Base-by-base conservation (phyloP, 2,888 invertebrate genomes). In the Drosophila barbarae region DNA sequence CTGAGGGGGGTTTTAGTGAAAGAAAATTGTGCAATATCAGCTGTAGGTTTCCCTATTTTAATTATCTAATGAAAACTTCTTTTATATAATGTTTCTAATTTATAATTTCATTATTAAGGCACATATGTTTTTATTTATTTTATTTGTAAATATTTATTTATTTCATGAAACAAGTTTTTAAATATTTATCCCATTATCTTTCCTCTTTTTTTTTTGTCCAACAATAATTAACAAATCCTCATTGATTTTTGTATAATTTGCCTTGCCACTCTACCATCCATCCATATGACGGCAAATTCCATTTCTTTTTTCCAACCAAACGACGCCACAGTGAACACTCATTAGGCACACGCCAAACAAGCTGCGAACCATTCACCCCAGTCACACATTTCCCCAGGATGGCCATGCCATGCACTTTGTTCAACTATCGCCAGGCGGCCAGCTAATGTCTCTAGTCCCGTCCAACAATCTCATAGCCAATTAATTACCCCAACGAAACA, bases 401-500 rank as follows among this genome's bases (percentile, higher is more conserved):
- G 30, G 30, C 46, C 23, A 23, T 23, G 23, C 23, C 23, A 23
- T 23, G 23, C 46, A 46, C 39, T 55, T 51, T 38, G 55, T 50
- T 50, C 15, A 58, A 44, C 52, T 54, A 69, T 53, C 71, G 30
- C 54, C 41, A 36, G 23, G 23, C 41, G 42, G n/a, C 15, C 42
- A n/a, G 18, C 49, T 50, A 69, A 55, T 52, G 52, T 39, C 52
- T 46, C 56, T 44, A n/a, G 47, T 47, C 47, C 50, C 53, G 49
- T 71, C 71, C 65, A 66, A 60, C 74, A 65, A 69, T 47, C 61
- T 49, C 34, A 32, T 38, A 15, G 72, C 73, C 73, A 84, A 78
- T 84, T 78, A 78, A 78, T 84, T 84, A 77, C 57, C 59, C 47
- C 46, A 66, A 51, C 23, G 38, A 71, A 63, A 70, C 54, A 65